Conservation (phyloP, 35 echinoderm and acorn worm species). For the Ophioderma brevispina region DNA sequence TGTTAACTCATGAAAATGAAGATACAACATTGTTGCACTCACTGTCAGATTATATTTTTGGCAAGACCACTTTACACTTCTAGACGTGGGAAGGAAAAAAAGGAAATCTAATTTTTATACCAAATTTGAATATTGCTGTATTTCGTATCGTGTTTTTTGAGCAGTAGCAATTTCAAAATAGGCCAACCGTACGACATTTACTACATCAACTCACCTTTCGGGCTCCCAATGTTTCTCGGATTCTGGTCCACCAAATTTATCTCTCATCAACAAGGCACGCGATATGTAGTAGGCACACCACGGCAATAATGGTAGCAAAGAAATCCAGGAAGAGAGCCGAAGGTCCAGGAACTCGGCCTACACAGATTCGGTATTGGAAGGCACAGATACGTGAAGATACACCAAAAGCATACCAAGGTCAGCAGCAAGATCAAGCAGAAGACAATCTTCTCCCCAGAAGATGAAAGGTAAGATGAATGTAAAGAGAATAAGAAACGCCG, state of each 20-base stretch:
- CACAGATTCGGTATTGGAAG: neutral
- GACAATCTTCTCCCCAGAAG: neutral
- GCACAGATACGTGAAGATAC: neutral
- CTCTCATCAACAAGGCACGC: neutral
- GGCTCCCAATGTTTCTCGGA: neutral
- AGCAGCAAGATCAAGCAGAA: neutral
- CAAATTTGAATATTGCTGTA: no score
- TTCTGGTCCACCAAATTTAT: neutral
- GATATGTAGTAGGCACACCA: neutral
- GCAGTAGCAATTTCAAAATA: no score
- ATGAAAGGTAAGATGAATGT: neutral
- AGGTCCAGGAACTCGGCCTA: neutral
- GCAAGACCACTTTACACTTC: no score
- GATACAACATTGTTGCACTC: no score
- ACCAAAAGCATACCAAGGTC: neutral
- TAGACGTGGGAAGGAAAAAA: no score
- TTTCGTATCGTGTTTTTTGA: no score
- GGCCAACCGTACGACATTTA: no score
- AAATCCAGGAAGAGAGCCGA: neutral
- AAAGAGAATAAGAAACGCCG: neutral
- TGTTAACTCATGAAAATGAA: no score
- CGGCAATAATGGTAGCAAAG: neutral
- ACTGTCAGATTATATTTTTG: no score
- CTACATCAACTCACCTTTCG: neutral
- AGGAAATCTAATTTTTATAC: no score